phyloP scores from a whole-genome alignment of 2,888 invertebrate species.

The Diplolepis rosae region DNA sequence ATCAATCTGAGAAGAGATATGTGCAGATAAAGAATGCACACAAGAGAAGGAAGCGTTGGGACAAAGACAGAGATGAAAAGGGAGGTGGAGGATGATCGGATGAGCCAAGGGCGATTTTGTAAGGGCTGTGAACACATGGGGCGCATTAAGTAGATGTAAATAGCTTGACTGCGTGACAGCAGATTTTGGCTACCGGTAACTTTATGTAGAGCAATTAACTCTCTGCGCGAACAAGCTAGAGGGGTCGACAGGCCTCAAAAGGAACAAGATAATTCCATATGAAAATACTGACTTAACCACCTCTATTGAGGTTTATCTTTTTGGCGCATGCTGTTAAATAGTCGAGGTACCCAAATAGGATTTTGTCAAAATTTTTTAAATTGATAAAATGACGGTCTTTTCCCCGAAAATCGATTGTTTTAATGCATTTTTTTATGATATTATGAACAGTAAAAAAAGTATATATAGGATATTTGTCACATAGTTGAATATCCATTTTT shows the following conservation, averaged over 20 bases:
- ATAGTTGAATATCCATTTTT: too few relatives aligned
- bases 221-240: conserved; percentile 35
- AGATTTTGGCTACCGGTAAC: conserved; percentile 28
- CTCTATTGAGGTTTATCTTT: conserved; percentile 49
- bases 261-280: conserved; percentile 58
- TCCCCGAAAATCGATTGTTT: too few relatives aligned
- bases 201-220: conserved; percentile 43
- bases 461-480: too few relatives aligned
- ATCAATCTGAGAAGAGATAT: conserved; percentile 19
- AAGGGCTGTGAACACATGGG: conserved; percentile 49
- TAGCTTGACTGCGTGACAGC: conserved; percentile 43
- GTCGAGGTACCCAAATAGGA: too few relatives aligned
- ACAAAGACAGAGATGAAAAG: neutral
- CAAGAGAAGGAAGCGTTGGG: neutral
- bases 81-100: neutral
- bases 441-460: too few relatives aligned
- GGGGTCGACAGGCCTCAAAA: conserved; percentile 19
- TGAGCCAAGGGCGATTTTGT: conserved; percentile 45
- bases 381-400: too few relatives aligned
- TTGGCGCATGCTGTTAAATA: conserved; percentile 29
- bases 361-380: too few relatives aligned
- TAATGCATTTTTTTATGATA: too few relatives aligned
- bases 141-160: conserved; percentile 51
- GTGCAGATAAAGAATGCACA: conserved; percentile 7
- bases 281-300: conserved; percentile 53